Evolutionary conservation across 2,797 vertebrate genomes (phyloP).

Genomic region (Thunnus albacares): DNA sequence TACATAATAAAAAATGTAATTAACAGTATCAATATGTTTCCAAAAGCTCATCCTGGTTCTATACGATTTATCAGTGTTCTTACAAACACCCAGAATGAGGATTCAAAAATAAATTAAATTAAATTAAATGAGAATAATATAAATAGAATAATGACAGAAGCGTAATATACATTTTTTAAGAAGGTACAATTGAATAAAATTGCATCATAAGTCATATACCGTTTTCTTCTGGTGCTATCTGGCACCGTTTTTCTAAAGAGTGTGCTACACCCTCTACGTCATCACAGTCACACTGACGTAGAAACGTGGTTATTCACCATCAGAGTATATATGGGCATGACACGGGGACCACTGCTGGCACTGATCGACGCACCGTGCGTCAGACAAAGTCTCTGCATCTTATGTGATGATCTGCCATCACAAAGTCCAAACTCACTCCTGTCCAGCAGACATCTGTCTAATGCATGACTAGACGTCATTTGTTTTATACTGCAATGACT

Average conservation of each 20-base stretch:
- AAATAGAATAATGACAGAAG: too few species aligned
- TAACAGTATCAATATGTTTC: too few species aligned
- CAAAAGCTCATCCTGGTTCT: too few species aligned
- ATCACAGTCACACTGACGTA: constrained; percentile 72
- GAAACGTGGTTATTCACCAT: constrained; percentile 47
- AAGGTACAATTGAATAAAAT: too few species aligned
- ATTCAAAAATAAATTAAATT: too few species aligned
- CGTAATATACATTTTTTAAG: too few species aligned
- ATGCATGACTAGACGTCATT: neutral
- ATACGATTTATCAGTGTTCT: too few species aligned
- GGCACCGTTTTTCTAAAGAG: constrained; percentile 53
- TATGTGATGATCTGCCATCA: constrained; percentile 45
- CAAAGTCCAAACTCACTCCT: neutral
- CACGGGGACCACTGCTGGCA: constrained; percentile 65
- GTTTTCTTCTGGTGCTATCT: neutral
- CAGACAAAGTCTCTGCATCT: constrained; percentile 48
- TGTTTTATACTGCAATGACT: neutral
- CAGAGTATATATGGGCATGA: constrained; percentile 46
- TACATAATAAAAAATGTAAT: too few species aligned
- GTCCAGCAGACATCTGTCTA: neutral
- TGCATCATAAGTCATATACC: neutral
- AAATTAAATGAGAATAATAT: too few species aligned
- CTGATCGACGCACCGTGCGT: constrained; percentile 50
- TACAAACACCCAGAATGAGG: too few species aligned
- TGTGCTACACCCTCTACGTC: constrained; percentile 66